These are phyloP conservation scores for Idaea straminata DNA, from an alignment of 2,888 invertebrate species.

Conservation along the genomic window DNA sequence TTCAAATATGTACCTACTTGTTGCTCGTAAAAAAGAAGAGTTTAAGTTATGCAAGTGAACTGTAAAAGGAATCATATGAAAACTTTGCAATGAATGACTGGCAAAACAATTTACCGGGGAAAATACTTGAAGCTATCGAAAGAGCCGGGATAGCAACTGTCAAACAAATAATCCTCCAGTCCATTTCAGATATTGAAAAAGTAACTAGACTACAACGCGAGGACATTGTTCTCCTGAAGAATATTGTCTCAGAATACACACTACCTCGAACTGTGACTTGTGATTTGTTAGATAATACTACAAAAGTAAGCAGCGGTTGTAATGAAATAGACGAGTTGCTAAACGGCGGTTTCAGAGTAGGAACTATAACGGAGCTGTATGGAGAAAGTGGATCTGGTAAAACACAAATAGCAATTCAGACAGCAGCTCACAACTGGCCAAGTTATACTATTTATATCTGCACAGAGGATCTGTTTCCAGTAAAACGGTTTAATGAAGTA, in stretches of 20 bases:
- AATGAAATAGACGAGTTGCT: conserved; percentile 78
- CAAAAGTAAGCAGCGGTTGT: conserved; percentile 78
- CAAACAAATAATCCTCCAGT: conserved; percentile 55
- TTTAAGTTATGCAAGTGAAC: background rate
- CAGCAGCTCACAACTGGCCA: conserved; percentile 83
- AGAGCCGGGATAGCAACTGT: conserved; percentile 55
- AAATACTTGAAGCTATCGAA: conserved; percentile 52
- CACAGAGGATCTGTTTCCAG: conserved; percentile 85
- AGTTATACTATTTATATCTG: conserved; percentile 84
- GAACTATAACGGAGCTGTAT: conserved; percentile 87
- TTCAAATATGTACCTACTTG: background rate
- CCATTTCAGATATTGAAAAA: conserved; percentile 61
- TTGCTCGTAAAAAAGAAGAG: background rate
- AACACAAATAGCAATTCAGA: conserved; percentile 88
- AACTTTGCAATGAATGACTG: conserved; percentile 19
- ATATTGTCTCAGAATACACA: conserved; percentile 43
- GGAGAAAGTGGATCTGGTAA: conserved; percentile 92
- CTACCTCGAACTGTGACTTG: conserved; percentile 42
- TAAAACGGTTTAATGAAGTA: conserved; percentile 66
- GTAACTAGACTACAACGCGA: conserved; percentile 52
- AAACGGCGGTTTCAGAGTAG: conserved; percentile 83
- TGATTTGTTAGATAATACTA: conserved; percentile 32
- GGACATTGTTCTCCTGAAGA: conserved; percentile 56
- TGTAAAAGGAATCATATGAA: background rate
- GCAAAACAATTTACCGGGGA: conserved; percentile 43